A percentile compares a stretch with the other conserved stretches of the same genome.
Conservation (phyloP, 2,888 invertebrate genomes). For the Aspidapion aeneum region DNA sequence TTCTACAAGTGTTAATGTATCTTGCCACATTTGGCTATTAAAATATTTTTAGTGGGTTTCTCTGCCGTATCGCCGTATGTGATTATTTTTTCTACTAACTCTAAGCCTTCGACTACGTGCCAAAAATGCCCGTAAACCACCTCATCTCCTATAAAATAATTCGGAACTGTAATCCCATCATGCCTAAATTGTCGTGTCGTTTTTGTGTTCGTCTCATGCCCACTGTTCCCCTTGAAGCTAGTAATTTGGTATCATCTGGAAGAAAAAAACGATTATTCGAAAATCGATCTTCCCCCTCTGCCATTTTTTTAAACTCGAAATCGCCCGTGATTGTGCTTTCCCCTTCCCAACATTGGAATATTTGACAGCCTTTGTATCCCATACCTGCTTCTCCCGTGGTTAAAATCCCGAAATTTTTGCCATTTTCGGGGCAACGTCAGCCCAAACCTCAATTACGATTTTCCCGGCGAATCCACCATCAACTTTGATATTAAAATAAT, state of each 20-base stretch:
- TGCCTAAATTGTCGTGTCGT: constrained; percentile 72
- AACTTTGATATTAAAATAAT: constrained; percentile 73
- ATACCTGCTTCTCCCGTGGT: constrained; percentile 70
- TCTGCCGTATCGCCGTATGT: constrained; percentile 74
- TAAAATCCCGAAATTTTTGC: constrained; percentile 72
- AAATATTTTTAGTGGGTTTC: constrained; percentile 70
- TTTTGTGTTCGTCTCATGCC: constrained; percentile 80
- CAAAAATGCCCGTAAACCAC: constrained; percentile 80
- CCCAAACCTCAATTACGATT: constrained; percentile 72
- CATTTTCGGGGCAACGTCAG: constrained; percentile 78
- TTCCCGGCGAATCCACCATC: constrained; percentile 67
- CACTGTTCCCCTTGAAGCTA: constrained; percentile 72
- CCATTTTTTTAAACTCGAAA: constrained; percentile 79
- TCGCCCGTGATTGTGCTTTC: constrained; percentile 80
- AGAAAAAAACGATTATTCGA: constrained; percentile 74
- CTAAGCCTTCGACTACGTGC: constrained; percentile 77
- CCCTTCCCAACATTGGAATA: constrained; percentile 80
- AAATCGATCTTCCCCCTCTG: constrained; percentile 72
- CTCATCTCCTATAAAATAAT: constrained; percentile 79
- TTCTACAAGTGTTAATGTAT: constrained; percentile 50
- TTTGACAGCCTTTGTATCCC: constrained; percentile 75
- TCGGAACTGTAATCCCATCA: constrained; percentile 83
- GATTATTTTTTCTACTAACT: constrained; percentile 74
- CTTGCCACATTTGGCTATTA: constrained; percentile 73
- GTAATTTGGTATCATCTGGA: constrained; percentile 76